Evolutionary conservation across 2,797 vertebrate species (phyloP).

Genomic region (Acrossocheilus wenchowensis): DNA sequence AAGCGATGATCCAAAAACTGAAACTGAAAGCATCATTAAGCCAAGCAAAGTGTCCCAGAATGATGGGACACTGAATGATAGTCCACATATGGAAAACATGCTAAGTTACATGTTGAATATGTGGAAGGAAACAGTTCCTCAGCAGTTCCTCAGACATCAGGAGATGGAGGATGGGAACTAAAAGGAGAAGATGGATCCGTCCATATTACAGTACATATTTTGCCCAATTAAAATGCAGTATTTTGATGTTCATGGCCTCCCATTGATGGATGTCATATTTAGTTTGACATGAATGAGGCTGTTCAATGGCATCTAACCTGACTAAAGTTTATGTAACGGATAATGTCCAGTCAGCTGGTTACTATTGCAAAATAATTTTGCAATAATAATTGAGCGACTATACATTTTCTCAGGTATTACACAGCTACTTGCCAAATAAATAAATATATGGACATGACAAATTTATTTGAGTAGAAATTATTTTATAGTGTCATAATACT

Average conservation of each 20-base stretch:
- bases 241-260: slow-evolving; percentile 4
- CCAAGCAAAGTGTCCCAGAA: slow-evolving; percentile 44
- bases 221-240: slow-evolving; percentile 23
- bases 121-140: slow-evolving; percentile 47
- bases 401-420: slow-evolving; percentile 4
- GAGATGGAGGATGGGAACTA: slow-evolving; percentile 24
- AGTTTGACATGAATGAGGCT: slow-evolving; percentile 5
- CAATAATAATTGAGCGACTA: background rate
- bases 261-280: background rate
- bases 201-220: slow-evolving; percentile 22
- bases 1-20: slow-evolving; percentile 57
- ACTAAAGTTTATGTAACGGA: background rate
- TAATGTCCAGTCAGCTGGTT: background rate
- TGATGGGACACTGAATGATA: slow-evolving; percentile 48
- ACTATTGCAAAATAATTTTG: background rate
- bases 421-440: slow-evolving; percentile 22
- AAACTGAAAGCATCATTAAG: slow-evolving; percentile 21
- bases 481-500: background rate
- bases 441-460: slow-evolving; percentile 12
- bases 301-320: background rate
- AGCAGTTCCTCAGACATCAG: slow-evolving; percentile 48
- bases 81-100: slow-evolving; percentile 48
- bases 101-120: slow-evolving; percentile 56
- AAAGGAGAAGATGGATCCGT: slow-evolving; percentile 24
- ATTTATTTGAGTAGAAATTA: background rate